These are phyloP conservation scores for Nipponacmea schrenckii DNA, from an alignment of 2,888 invertebrate genomes.

Conservation along the genomic window DNA sequence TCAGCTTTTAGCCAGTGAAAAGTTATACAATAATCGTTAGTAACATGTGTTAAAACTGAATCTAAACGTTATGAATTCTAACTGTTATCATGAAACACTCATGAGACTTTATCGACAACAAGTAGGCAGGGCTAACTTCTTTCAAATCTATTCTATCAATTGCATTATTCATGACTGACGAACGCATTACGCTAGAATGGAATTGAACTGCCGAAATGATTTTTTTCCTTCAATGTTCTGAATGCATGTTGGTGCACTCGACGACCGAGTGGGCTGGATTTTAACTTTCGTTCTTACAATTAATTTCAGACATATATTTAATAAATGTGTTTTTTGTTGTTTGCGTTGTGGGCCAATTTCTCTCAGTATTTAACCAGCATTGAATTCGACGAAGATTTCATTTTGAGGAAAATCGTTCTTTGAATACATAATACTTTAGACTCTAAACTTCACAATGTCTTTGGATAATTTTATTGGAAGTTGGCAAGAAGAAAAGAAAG, in stretches of 20 bases:
- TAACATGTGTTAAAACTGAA: too few relatives aligned
- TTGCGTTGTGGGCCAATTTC: too few relatives aligned
- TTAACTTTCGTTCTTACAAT: background rate
- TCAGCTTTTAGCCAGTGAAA: too few relatives aligned
- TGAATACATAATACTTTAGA: too few relatives aligned
- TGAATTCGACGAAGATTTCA: background rate
- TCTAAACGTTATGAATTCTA: too few relatives aligned
- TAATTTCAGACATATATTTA: background rate
- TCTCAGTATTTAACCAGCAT: too few relatives aligned
- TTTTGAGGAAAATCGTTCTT: background rate
- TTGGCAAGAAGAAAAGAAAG: conserved; percentile 42
- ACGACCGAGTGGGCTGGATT: conserved; percentile 2
- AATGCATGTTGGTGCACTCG: background rate
- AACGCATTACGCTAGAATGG: background rate
- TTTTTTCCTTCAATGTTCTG: background rate
- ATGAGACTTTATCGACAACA: background rate
- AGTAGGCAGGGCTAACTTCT: background rate
- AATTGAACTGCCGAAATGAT: background rate
- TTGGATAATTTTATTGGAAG: conserved; percentile 40
- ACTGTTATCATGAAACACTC: background rate
- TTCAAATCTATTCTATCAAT: background rate
- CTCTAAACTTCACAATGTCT: background rate
- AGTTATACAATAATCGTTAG: too few relatives aligned
- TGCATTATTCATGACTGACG: conserved; percentile 2
- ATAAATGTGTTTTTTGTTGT: too few relatives aligned